Conservation (phyloP, 2,113 vertebrate genomes). For the Chaetura pelagica region DNA sequence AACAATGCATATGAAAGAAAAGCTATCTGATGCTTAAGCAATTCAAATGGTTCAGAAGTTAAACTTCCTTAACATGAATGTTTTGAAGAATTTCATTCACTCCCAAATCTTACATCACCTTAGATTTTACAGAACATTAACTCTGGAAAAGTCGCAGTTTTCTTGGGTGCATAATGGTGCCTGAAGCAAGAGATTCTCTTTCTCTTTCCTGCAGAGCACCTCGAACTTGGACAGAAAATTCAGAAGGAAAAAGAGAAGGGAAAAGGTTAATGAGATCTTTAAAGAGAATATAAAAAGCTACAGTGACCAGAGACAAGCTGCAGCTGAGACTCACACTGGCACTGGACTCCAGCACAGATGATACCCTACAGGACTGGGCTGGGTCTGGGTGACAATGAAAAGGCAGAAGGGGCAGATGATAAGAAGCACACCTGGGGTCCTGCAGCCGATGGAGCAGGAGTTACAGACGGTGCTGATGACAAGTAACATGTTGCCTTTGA, state of each 20-base stretch:
- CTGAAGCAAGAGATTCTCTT: conserved; percentile 10
- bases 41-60: conserved; percentile 26
- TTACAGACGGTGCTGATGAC: not conserved
- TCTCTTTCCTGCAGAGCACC: not conserved
- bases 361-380: not conserved
- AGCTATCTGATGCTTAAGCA: conserved; percentile 15
- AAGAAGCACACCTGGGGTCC: not conserved
- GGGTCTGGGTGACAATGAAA: not conserved
- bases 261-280: not conserved
- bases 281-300: not conserved
- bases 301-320: not conserved
- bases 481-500: not conserved
- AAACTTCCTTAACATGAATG: conserved; percentile 16
- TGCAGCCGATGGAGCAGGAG: not conserved
- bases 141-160: conserved; percentile 29
- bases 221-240: not conserved
- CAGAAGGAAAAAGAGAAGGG: not conserved
- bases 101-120: conserved; percentile 31
- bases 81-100: conserved; percentile 38
- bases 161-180: not conserved
- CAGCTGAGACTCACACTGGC: not conserved
- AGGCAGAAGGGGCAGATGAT: not conserved
- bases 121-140: conserved; percentile 37
- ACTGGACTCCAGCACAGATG: not conserved
- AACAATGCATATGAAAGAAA: conserved; percentile 25